Evolutionary conservation across 2,797 vertebrate genomes (phyloP).

Genomic region (Benthosema pterotum): DNA sequence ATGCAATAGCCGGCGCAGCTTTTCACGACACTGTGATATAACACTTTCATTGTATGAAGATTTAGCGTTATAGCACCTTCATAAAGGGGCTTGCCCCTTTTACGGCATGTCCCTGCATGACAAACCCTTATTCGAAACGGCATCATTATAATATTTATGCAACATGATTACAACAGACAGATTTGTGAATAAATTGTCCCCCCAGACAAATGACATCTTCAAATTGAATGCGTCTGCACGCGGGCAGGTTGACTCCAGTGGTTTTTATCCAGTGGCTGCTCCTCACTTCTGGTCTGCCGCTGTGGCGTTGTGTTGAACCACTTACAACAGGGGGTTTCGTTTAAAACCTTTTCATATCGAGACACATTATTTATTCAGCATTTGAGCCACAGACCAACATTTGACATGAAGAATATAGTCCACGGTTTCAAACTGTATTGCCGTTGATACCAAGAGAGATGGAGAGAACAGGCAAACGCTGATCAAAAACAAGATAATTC

Average conservation of each 20-base stretch:
- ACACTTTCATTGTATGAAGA: neutral
- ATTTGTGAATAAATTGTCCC: neutral
- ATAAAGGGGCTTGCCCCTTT: neutral
- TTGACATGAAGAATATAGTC: too few relatives aligned
- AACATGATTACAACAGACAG: neutral
- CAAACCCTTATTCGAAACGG: neutral
- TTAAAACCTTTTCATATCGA: too few relatives aligned
- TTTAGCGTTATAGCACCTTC: neutral
- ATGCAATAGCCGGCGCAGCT: neutral
- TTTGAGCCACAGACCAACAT: too few relatives aligned
- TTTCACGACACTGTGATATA: neutral
- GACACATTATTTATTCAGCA: too few relatives aligned
- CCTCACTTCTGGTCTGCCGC: neutral
- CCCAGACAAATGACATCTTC: neutral
- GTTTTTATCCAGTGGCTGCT: constrained; percentile 11
- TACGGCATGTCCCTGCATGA: neutral
- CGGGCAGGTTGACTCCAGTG: neutral
- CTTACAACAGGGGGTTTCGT: too few relatives aligned
- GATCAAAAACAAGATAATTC: too few relatives aligned
- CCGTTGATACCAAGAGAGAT: too few relatives aligned
- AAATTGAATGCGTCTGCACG: neutral
- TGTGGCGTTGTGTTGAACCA: neutral
- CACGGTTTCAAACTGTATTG: too few relatives aligned
- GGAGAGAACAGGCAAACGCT: too few relatives aligned
- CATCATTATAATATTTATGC: neutral